These are phyloP conservation scores for Rhagium mordax DNA, from an alignment of 2,888 invertebrate species.

Conservation along the genomic window DNA sequence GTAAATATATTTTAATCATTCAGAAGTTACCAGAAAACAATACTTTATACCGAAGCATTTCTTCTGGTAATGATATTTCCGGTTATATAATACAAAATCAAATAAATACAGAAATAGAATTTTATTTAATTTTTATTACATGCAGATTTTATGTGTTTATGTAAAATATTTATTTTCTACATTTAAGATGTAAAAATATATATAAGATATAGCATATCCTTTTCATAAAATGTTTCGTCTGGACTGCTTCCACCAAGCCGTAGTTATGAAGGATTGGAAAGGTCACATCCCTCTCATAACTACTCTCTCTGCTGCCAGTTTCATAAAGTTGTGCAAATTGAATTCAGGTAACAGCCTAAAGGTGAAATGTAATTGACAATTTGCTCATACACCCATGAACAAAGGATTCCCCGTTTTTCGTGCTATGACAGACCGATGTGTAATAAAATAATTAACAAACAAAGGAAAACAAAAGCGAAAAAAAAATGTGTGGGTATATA, in stretches of 20 bases:
- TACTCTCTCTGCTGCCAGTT: constrained; percentile 8
- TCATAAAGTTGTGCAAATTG: constrained; percentile 5
- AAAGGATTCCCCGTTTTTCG: neutral
- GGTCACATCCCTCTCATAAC: constrained; percentile 6
- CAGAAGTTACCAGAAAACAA: too few relatives aligned
- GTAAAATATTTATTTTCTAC: neutral
- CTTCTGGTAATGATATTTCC: neutral
- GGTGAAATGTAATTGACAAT: neutral
- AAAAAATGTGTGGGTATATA: too few relatives aligned
- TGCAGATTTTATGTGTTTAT: neutral
- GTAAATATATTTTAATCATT: too few relatives aligned
- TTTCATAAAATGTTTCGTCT: neutral
- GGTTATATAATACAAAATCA: neutral
- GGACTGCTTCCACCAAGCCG: neutral
- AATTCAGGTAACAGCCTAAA: neutral
- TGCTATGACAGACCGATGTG: neutral
- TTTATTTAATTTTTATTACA: neutral
- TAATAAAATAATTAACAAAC: neutral
- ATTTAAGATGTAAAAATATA: neutral
- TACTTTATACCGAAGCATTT: too few relatives aligned
- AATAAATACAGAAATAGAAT: neutral
- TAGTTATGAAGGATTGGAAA: neutral
- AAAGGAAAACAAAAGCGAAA: neutral
- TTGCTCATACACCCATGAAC: neutral
- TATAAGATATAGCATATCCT: neutral